Percentiles rank a stretch among this genome's conserved stretches.
Conservation (phyloP, 1,140 invertebrate genomes). For the Hylaeus volcanicus region DNA sequence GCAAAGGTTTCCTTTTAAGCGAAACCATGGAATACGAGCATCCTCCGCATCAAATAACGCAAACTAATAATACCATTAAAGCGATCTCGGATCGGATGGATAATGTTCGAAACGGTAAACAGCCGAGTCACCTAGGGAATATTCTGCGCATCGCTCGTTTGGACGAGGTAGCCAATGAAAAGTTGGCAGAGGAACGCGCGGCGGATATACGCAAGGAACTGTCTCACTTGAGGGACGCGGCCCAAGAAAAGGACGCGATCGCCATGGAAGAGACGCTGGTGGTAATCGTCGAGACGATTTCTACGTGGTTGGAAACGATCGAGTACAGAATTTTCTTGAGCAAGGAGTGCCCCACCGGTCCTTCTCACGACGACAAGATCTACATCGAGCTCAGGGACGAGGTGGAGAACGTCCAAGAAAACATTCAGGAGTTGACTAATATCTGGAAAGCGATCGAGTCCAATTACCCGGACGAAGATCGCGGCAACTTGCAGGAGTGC, state of each 20-base stretch:
- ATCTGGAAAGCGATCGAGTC: conserved; percentile 76
- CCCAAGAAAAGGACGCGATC: conserved; percentile 83
- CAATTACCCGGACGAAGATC: conserved; percentile 74
- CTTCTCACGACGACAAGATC: conserved; percentile 62
- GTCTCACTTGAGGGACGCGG: conserved; percentile 83
- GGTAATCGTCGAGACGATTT: conserved; percentile 88
- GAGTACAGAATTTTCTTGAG: conserved; percentile 88
- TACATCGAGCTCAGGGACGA: conserved; percentile 81
- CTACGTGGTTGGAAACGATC: conserved; percentile 90
- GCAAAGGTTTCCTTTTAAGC: conserved; percentile 56
- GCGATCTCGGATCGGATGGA: conserved; percentile 80
- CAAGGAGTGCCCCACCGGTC: conserved; percentile 75
- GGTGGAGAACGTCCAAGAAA: conserved; percentile 79
- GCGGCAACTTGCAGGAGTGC: conserved; percentile 77
- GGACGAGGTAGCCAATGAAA: conserved; percentile 81
- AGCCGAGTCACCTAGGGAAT: conserved; percentile 81
- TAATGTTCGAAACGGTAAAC: conserved; percentile 79
- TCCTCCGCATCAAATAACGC: conserved; percentile 65
- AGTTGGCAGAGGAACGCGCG: conserved; percentile 80
- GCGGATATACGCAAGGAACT: conserved; percentile 82
- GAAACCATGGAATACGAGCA: conserved; percentile 59
- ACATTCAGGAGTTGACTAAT: conserved; percentile 72
- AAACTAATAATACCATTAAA: conserved; percentile 76
- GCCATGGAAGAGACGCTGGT: conserved; percentile 86
- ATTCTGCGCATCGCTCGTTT: conserved; percentile 83